Evolutionary conservation across 2,888 invertebrate species (phyloP).

Genomic region (Chloroclystis v-ata): DNA sequence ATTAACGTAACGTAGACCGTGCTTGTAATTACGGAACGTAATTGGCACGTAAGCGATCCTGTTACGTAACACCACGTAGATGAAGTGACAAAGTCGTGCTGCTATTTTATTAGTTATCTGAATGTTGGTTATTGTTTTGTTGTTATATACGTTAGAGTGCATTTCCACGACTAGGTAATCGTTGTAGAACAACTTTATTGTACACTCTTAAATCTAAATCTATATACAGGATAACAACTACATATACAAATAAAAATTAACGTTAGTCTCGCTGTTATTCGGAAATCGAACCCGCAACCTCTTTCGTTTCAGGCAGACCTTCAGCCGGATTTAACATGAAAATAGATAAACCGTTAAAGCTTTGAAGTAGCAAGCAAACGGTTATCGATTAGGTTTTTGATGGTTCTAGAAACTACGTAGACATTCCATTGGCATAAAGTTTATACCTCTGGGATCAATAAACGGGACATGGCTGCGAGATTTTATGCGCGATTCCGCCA

Average conservation of each 20-base stretch:
- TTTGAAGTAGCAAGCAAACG: background rate
- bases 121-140: no score
- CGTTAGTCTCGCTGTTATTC: no score
- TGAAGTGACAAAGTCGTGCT: background rate
- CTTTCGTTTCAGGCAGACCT: no score
- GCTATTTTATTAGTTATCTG: no score
- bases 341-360: background rate
- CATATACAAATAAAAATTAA: no score
- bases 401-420: constrained; percentile 1
- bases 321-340: no score
- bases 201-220: no score
- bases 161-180: no score
- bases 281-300: no score
- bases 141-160: no score
- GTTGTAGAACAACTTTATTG: no score
- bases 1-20: constrained; percentile 19
- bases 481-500: background rate
- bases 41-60: constrained; percentile 22
- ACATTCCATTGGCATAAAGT: constrained; percentile 7
- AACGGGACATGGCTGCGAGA: background rate
- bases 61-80: constrained; percentile 14
- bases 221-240: no score
- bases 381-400: constrained; percentile 1
- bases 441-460: constrained; percentile 5
- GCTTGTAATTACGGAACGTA: constrained; percentile 21